Percentiles rank a stretch among this genome's conserved stretches.
Evolutionary conservation across 2,113 vertebrate genomes (phyloP).

Genomic region (Ciconia stormi): DNA sequence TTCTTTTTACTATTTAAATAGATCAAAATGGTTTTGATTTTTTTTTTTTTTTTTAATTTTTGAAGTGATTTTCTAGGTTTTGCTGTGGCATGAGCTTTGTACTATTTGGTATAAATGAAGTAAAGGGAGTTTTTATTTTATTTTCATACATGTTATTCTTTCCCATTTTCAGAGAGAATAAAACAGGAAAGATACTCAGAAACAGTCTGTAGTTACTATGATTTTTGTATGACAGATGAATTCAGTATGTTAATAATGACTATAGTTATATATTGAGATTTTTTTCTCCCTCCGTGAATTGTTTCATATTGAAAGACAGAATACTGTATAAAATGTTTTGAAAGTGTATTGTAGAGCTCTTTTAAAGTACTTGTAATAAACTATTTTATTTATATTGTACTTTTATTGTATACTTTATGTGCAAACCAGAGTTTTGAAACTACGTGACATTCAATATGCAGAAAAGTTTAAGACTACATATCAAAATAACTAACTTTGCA

Average conservation of each 20-base stretch:
- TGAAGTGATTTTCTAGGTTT: background rate
- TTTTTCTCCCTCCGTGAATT: slow-evolving; percentile 37
- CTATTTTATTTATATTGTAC: slow-evolving; percentile 63
- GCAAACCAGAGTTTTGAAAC: background rate
- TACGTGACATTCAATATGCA: background rate
- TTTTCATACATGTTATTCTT: background rate
- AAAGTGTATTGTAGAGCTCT: slow-evolving; percentile 66
- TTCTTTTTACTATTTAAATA: slow-evolving; percentile 9
- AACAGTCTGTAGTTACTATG: background rate
- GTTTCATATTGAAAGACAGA: slow-evolving; percentile 74
- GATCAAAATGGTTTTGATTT: background rate
- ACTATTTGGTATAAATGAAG: background rate
- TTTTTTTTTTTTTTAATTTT: background rate
- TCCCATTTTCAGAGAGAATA: background rate
- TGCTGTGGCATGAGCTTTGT: background rate
- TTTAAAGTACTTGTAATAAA: slow-evolving; percentile 70
- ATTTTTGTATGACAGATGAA: slow-evolving; percentile 29
- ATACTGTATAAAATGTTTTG: slow-evolving; percentile 63
- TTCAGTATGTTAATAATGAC: slow-evolving; percentile 16
- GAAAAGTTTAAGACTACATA: background rate
- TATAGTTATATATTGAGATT: background rate
- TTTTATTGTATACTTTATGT: slow-evolving; percentile 17
- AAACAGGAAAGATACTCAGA: background rate
- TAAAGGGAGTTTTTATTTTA: background rate
- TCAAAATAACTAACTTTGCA: slow-evolving; percentile 1